Base-by-base conservation (phyloP, 2,888 invertebrate genomes). In the Troilus luridus region DNA sequence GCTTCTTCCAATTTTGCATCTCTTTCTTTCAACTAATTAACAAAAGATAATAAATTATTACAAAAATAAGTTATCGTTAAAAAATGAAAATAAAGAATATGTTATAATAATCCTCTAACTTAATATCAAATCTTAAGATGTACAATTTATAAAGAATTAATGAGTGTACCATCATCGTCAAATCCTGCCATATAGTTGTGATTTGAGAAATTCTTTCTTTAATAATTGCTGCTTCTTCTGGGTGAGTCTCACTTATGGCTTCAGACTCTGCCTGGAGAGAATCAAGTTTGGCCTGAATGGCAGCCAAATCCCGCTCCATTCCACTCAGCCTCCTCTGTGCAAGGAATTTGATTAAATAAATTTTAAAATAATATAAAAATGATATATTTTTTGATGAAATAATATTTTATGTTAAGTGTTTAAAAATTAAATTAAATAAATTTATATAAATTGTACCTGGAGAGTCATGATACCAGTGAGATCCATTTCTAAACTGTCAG, bases 1-100 rank as follows among this genome's bases (percentile, higher is more conserved):
- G 99, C 99, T 94, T 99, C 99, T 94, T 99, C 99, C 94, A 99
- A 95, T 94, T 99, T 99, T 1, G 99, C 97, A 94, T 99, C 99
- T 93, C 99, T 97, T 94, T 99, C 99, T 94, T 99, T 99, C 93
- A 99, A 95, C 97, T 97, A 94, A 81, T 93, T 72, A 92, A 17
- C 91, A 85, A 56, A 72, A 62, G 88, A 88, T 72, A 60, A 91
- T 59, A 88, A 27, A 91, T 59, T 62, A 85, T 41, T 72, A 88
- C 6, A 54, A 67, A 12, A 67, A 8, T 5, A 67, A 67, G 10
- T 62, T 41, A 41, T 41, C 5, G 5, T 41, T 41, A 41, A 41
- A 41, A 41, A 41, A 41, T 41, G 59, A 59, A 59, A 59, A 59
- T 59, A 59, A 59, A 12, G 17, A 10, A 77, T 77, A 12, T 77